Conservation (phyloP, 2,797 vertebrate species). For the Oreochromis grahami region DNA sequence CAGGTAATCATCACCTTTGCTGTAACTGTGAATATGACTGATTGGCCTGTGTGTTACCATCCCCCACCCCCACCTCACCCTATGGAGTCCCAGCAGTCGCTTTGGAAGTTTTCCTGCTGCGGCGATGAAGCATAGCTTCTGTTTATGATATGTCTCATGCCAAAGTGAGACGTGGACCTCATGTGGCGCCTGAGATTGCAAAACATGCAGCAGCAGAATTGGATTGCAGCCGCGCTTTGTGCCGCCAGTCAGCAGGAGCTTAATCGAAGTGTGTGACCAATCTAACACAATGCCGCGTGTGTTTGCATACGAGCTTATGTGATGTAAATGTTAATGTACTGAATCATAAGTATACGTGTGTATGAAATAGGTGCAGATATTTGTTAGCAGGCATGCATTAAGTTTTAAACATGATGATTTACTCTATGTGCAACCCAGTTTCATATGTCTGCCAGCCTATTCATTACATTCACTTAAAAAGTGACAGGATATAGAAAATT, state of each 20-base stretch:
- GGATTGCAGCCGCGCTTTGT: conserved; percentile 60
- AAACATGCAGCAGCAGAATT: conserved; percentile 64
- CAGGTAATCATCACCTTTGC: conserved; percentile 23
- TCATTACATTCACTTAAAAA: background rate
- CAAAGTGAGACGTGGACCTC: conserved; percentile 61
- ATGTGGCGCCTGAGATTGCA: conserved; percentile 64
- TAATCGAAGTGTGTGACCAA: conserved; percentile 68
- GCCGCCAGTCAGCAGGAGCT: conserved; percentile 61
- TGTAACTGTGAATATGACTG: conserved; percentile 40
- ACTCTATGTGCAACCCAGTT: background rate
- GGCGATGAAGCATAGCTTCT: conserved; percentile 40
- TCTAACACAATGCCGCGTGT: conserved; percentile 45
- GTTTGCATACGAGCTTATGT: conserved; percentile 3
- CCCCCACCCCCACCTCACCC: background rate
- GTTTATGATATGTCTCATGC: conserved; percentile 61
- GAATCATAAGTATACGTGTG: background rate
- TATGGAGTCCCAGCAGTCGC: conserved; percentile 24
- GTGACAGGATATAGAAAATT: conserved; percentile 29
- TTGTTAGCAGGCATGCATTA: background rate
- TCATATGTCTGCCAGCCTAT: background rate
- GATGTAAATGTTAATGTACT: conserved; percentile 24
- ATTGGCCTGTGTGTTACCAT: conserved; percentile 7
- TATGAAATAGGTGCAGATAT: background rate
- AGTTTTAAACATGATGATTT: background rate
- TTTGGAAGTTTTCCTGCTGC: conserved; percentile 40